phyloP scores from a whole-genome alignment of 1,140 invertebrate species.

The Rhagoletis zephyria region DNA sequence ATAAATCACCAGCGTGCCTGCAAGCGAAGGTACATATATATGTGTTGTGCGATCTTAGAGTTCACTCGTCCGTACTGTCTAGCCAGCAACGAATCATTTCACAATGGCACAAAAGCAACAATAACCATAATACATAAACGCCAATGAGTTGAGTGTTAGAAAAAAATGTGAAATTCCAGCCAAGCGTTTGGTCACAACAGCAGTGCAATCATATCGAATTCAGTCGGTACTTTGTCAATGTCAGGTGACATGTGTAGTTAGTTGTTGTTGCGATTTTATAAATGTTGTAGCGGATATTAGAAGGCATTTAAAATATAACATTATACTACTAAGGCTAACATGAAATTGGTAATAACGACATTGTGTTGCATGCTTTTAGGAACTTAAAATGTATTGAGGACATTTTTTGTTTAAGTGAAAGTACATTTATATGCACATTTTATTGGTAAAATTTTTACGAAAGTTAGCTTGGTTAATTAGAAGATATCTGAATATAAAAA shows the following conservation, averaged over 20 bases:
- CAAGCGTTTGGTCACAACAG: neutral
- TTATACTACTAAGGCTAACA: neutral
- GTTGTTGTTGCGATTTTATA: neutral
- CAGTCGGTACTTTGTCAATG: slow-evolving; percentile 3
- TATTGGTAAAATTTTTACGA: too few species aligned
- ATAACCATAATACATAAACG: neutral
- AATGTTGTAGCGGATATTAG: neutral
- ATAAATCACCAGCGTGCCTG: neutral
- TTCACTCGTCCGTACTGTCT: slow-evolving; percentile 31
- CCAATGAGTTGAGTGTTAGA: neutral
- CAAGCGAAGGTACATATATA: neutral
- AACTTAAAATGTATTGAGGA: too few species aligned
- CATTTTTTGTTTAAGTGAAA: too few species aligned
- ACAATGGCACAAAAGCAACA: slow-evolving; percentile 12
- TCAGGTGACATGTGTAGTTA: neutral
- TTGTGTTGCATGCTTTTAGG: neutral
- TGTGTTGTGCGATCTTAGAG: neutral
- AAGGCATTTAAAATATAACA: neutral
- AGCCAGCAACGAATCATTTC: slow-evolving; percentile 25
- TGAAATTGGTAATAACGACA: neutral
- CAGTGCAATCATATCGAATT: slow-evolving; percentile 16
- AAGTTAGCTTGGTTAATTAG: too few species aligned
- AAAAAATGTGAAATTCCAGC: slow-evolving; percentile 2
- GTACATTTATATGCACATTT: too few species aligned
- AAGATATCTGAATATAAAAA: too few species aligned